Conservation (phyloP, 1,140 invertebrate genomes). For the Scaptomyza graminum region DNA sequence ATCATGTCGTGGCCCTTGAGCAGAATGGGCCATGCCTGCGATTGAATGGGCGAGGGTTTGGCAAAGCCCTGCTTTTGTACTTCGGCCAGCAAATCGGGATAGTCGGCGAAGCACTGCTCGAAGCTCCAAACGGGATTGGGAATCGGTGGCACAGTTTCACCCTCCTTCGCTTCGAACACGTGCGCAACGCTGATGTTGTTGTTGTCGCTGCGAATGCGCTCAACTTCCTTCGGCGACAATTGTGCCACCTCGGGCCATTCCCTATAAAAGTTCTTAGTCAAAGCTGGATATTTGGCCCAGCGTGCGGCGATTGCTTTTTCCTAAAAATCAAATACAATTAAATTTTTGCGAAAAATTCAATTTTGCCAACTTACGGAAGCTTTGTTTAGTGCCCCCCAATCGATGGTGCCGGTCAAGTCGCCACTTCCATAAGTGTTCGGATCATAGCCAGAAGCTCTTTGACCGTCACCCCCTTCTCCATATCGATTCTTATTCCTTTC, state of each 20-base stretch:
- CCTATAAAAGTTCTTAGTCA: constrained; percentile 93
- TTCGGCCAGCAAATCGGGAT: constrained; percentile 92
- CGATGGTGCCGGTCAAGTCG: constrained; percentile 58
- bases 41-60: constrained; percentile 95
- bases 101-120: constrained; percentile 92
- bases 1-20: constrained; percentile 94
- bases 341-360: too few species aligned
- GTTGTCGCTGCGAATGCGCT: constrained; percentile 86
- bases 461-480: neutral
- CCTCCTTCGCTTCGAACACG: constrained; percentile 83
- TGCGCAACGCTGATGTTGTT: constrained; percentile 90
- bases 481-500: neutral
- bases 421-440: constrained; percentile 3
- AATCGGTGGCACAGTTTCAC: constrained; percentile 85
- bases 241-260: constrained; percentile 89
- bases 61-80: constrained; percentile 91
- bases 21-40: constrained; percentile 95
- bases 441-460: constrained; percentile 27
- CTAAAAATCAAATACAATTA: constrained; percentile 76
- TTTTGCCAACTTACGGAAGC: constrained; percentile 48
- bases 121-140: constrained; percentile 94
- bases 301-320: constrained; percentile 85
- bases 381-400: constrained; percentile 64
- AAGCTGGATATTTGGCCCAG: constrained; percentile 87
- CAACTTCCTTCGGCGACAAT: constrained; percentile 87